Evolutionary conservation across 23 tunicate species (phyloP).

Genomic region (Trididemnum clinides): DNA sequence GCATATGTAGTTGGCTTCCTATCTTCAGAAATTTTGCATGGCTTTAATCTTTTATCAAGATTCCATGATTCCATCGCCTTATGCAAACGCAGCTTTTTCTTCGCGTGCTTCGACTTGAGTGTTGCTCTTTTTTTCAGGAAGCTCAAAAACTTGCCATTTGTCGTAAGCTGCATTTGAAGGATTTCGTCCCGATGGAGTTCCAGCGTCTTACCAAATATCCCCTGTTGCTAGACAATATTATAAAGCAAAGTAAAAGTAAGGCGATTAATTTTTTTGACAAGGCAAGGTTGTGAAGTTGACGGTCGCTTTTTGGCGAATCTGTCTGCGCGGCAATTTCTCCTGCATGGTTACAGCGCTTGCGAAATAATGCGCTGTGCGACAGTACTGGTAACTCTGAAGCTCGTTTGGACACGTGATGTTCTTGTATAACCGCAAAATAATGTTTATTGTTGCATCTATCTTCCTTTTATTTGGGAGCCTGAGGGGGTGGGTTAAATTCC

Average conservation of each 20-base stretch:
- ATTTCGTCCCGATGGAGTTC: conserved; percentile 89
- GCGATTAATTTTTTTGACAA: conserved; percentile 38
- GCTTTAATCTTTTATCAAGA: not conserved
- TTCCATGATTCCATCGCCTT: not conserved
- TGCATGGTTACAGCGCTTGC: too few species aligned
- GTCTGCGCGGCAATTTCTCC: too few species aligned
- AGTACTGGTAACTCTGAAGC: too few species aligned
- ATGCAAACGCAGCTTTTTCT: not conserved
- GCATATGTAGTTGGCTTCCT: too few species aligned
- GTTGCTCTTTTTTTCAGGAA: conserved; percentile 18
- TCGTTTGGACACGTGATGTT: too few species aligned
- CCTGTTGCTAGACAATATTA: conserved; percentile 72
- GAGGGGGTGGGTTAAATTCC: too few species aligned
- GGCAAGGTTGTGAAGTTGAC: conserved; percentile 27
- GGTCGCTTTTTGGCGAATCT: too few species aligned
- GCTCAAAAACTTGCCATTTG: conserved; percentile 68
- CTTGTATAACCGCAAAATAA: too few species aligned
- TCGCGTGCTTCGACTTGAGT: not conserved
- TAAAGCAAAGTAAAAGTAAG: conserved; percentile 82
- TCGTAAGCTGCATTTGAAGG: conserved; percentile 80
- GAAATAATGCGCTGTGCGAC: too few species aligned
- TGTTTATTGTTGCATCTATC: too few species aligned
- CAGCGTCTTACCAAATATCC: conserved; percentile 90
- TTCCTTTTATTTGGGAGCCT: too few species aligned
- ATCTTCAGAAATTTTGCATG: too few species aligned